These are phyloP conservation scores for Vireo altiloquus DNA, from an alignment of 2,113 vertebrate species.

Conservation along the genomic window DNA sequence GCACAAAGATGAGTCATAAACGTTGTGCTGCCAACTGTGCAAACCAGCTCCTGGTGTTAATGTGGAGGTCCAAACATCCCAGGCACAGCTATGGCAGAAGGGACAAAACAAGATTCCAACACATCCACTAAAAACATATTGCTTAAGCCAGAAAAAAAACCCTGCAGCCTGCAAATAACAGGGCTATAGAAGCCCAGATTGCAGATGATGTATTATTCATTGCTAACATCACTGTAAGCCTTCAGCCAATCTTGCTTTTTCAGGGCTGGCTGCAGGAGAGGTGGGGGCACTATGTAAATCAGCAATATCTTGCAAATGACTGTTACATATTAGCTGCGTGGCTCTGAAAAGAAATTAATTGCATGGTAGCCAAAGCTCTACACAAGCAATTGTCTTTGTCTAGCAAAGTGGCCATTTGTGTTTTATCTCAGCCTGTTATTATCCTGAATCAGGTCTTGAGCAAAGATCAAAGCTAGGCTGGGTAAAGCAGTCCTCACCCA, in stretches of 20 bases:
- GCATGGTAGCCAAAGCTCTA: constrained; percentile 13
- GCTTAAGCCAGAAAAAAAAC: not conserved
- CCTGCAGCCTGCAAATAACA: not conserved
- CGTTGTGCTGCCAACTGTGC: not conserved
- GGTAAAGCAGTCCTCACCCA: not conserved
- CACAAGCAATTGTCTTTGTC: constrained; percentile 40
- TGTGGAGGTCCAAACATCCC: not conserved
- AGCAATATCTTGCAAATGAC: constrained; percentile 39
- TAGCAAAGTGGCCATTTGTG: constrained; percentile 49
- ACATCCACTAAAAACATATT: constrained; percentile 4
- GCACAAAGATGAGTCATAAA: not conserved
- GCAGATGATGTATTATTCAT: constrained; percentile 64
- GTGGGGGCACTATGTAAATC: constrained; percentile 39
- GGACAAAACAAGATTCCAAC: constrained; percentile 24
- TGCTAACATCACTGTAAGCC: not conserved
- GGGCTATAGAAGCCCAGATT: constrained; percentile 41
- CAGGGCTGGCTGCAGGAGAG: constrained; percentile 29
- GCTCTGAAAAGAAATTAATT: constrained; percentile 24
- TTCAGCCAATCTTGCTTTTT: constrained; percentile 28
- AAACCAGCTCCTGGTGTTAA: not conserved
- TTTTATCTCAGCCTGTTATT: constrained; percentile 37
- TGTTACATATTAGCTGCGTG: constrained; percentile 31
- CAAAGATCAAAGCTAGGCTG: constrained; percentile 28
- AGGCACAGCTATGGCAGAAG: not conserved
- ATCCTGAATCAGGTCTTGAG: constrained; percentile 22